Evolutionary conservation across 2,888 invertebrate genomes (phyloP).

Genomic region (Amiota communis): DNA sequence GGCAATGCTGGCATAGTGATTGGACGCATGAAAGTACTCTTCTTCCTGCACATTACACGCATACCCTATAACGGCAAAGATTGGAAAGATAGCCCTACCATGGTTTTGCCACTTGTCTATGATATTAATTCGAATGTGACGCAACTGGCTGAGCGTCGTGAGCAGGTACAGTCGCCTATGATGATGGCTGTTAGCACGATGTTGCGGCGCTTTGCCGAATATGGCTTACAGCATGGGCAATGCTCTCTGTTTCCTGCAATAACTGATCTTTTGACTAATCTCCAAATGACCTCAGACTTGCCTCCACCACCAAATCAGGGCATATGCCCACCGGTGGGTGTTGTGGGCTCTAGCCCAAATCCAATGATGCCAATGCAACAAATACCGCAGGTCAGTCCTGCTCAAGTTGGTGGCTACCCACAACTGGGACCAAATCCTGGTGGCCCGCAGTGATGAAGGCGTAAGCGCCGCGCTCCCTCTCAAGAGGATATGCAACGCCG

Average conservation of each 20-base stretch:
- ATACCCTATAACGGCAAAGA: slow-evolving; percentile 79
- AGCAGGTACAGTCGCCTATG: slow-evolving; percentile 77
- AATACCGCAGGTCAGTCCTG: slow-evolving; percentile 69
- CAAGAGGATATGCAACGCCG: slow-evolving; percentile 47
- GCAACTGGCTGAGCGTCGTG: slow-evolving; percentile 88
- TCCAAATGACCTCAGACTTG: slow-evolving; percentile 86
- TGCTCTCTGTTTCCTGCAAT: slow-evolving; percentile 94
- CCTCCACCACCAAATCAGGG: slow-evolving; percentile 76
- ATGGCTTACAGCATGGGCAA: slow-evolving; percentile 83
- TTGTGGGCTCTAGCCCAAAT: slow-evolving; percentile 74
- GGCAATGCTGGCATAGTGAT: slow-evolving; percentile 91
- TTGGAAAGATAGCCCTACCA: slow-evolving; percentile 79
- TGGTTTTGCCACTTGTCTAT: slow-evolving; percentile 92
- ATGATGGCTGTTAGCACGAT: slow-evolving; percentile 79
- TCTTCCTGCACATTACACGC: slow-evolving; percentile 88
- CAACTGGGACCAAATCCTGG: slow-evolving; percentile 67
- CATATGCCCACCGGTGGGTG: slow-evolving; percentile 74
- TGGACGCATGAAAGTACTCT: slow-evolving; percentile 89
- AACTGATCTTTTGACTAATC: slow-evolving; percentile 88
- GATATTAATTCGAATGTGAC: slow-evolving; percentile 90
- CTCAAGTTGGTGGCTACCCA: slow-evolving; percentile 66
- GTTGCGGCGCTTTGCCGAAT: slow-evolving; percentile 83
- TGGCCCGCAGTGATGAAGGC: slow-evolving; percentile 72
- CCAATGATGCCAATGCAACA: slow-evolving; percentile 77
- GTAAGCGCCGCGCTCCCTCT: slow-evolving; percentile 69